These are phyloP conservation scores for Caracal caracal DNA, from an alignment of 2,113 vertebrate species.

Conservation along the genomic window DNA sequence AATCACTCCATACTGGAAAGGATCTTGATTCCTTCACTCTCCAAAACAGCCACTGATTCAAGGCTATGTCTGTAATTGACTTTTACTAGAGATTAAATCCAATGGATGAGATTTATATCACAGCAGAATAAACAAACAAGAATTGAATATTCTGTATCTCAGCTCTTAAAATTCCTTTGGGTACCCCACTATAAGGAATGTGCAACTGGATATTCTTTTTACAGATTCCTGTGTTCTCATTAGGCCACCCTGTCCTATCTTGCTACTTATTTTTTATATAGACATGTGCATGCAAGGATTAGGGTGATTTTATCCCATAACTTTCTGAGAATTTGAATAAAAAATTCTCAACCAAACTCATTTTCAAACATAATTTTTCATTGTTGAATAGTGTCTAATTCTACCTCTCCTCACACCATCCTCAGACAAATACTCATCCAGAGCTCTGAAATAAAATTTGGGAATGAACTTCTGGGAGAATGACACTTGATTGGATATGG, in stretches of 20 bases:
- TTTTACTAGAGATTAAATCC: not conserved
- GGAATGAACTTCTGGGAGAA: not conserved
- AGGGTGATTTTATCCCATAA: not conserved
- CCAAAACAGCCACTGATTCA: not conserved
- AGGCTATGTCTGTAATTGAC: not conserved
- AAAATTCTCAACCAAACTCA: not conserved
- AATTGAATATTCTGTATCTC: not conserved
- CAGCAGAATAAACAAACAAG: not conserved
- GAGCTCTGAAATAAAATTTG: not conserved
- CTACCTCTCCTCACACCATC: not conserved
- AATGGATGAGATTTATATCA: not conserved
- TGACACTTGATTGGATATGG: not conserved
- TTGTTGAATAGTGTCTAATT: not conserved
- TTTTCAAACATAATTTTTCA: not conserved
- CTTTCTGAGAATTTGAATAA: not conserved
- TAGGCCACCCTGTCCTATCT: not conserved
- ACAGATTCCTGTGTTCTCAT: not conserved
- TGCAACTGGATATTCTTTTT: not conserved
- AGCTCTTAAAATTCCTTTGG: not conserved
- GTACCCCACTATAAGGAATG: not conserved
- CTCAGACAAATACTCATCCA: not conserved
- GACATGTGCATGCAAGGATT: not conserved
- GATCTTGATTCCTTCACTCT: not conserved
- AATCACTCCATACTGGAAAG: not conserved
- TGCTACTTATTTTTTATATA: not conserved